A percentile compares a stretch with the other conserved stretches of the same genome.
phyloP scores from a whole-genome alignment of 2,797 vertebrate genomes.

The Argyrosomus regius region DNA sequence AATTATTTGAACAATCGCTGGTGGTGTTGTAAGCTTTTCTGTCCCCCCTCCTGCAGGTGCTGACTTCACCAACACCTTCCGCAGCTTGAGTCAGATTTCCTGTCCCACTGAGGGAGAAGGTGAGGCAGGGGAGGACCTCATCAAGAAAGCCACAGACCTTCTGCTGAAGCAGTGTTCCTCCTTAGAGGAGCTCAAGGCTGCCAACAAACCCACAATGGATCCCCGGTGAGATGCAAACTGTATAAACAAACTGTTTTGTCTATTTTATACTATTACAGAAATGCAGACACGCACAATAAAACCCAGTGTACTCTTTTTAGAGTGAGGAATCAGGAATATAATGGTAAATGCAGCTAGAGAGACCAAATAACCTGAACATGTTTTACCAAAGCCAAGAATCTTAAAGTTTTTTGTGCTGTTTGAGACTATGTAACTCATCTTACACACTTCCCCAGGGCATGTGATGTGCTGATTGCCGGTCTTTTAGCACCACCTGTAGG shows the following conservation, averaged over 20 bases:
- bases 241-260: too few species aligned
- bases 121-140: slow-evolving; percentile 62
- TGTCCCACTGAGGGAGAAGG: slow-evolving; percentile 68
- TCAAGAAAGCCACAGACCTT: slow-evolving; percentile 75
- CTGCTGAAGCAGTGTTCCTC: slow-evolving; percentile 92
- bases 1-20: background rate
- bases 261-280: background rate
- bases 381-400: background rate
- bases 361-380: background rate
- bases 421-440: background rate
- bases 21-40: background rate
- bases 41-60: slow-evolving; percentile 82
- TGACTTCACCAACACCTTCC: slow-evolving; percentile 97
- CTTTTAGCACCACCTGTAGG: background rate
- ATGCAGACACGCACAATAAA: too few species aligned
- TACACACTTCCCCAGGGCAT: background rate
- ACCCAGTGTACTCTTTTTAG: background rate
- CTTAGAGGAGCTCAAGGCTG: slow-evolving; percentile 91
- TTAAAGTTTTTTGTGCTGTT: background rate
- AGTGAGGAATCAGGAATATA: background rate
- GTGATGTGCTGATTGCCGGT: background rate
- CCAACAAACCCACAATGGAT: slow-evolving; percentile 93
- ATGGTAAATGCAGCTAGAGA: background rate
- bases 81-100: slow-evolving; percentile 88
- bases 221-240: slow-evolving; percentile 86